A percentile compares a stretch with the other conserved stretches of the same genome.
Evolutionary conservation across 1,140 invertebrate species (phyloP).

Genomic region (Hestina assimilis): DNA sequence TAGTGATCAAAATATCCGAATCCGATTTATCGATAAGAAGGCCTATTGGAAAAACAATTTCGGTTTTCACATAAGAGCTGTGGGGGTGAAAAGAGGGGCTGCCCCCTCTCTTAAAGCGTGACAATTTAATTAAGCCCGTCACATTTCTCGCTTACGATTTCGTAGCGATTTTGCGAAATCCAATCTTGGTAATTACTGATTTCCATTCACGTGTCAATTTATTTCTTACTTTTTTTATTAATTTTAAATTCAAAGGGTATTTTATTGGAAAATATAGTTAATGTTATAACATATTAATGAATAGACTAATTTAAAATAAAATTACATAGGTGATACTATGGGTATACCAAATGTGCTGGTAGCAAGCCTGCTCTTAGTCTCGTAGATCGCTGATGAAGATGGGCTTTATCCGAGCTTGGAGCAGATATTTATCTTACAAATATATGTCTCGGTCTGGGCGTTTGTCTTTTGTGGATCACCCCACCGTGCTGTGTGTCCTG

Average conservation of each 20-base stretch:
- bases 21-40: constrained; percentile 16
- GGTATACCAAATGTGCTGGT: too few species aligned
- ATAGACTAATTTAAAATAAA: background rate
- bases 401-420: too few species aligned
- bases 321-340: background rate
- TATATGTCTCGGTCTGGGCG: too few species aligned
- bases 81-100: constrained; percentile 4
- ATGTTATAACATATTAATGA: background rate
- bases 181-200: constrained; percentile 29
- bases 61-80: constrained; percentile 4
- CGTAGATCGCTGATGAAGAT: too few species aligned
- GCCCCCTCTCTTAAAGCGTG: too few species aligned
- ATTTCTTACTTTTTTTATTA: constrained; percentile 6
- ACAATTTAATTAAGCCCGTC: constrained; percentile 28
- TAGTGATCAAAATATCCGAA: constrained; percentile 15
- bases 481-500: too few species aligned
- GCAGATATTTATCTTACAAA: too few species aligned
- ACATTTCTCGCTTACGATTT: constrained; percentile 1
- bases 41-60: constrained; percentile 16
- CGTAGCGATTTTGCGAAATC: constrained; percentile 19
- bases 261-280: background rate
- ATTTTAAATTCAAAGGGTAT: background rate
- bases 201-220: constrained; percentile 24
- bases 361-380: too few species aligned
- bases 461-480: too few species aligned